phyloP scores from a whole-genome alignment of 2,797 vertebrate genomes.

The Argyrosomus regius region DNA sequence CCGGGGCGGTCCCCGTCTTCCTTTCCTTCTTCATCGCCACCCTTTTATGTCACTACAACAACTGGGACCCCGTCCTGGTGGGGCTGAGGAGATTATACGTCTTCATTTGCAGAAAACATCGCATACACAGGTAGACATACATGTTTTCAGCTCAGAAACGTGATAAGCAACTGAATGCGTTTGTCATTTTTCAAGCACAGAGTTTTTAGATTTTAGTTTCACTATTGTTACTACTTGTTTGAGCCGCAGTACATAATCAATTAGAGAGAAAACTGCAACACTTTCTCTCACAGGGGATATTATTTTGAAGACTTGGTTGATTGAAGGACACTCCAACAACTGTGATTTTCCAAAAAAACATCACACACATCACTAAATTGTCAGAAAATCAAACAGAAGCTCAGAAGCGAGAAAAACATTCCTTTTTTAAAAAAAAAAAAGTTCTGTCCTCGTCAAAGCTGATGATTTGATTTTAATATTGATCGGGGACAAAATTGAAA shows the following conservation, averaged over 20 bases:
- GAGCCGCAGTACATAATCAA: neutral
- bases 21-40: slow-evolving; percentile 95
- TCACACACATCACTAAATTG: neutral
- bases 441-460: neutral
- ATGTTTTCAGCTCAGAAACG: neutral
- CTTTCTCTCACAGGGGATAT: neutral
- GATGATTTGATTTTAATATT: neutral
- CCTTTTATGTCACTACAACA: slow-evolving; percentile 96
- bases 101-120: slow-evolving; percentile 94
- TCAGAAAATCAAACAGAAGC: neutral
- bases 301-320: neutral
- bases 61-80: slow-evolving; percentile 98
- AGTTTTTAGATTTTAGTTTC: neutral
- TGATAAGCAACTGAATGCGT: neutral
- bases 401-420: neutral
- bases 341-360: neutral
- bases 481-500: neutral
- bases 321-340: neutral
- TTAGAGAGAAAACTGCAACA: neutral
- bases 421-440: too few species aligned
- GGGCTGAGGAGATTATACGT: slow-evolving; percentile 93
- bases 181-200: neutral
- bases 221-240: neutral
- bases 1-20: slow-evolving; percentile 94
- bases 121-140: slow-evolving; percentile 89